phyloP scores from a whole-genome alignment of 2,113 vertebrate genomes.

The Odontesthes bonariensis region DNA sequence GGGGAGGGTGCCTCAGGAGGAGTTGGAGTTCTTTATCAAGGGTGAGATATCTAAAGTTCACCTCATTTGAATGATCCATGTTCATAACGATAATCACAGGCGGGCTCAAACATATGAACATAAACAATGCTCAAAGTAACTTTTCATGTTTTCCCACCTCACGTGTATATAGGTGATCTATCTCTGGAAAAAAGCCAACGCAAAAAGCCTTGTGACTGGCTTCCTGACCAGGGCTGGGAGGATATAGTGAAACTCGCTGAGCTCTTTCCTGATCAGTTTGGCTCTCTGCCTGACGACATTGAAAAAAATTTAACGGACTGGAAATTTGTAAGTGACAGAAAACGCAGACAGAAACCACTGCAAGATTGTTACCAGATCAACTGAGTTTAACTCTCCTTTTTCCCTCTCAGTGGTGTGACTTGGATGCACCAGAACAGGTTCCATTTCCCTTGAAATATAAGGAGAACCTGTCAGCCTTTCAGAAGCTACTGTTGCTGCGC shows the following conservation, averaged over 20 bases:
- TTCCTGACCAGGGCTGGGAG: constrained; percentile 95
- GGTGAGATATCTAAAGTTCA: constrained; percentile 77
- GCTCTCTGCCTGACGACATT: constrained; percentile 87
- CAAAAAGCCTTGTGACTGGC: constrained; percentile 88
- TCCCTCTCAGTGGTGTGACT: constrained; percentile 88
- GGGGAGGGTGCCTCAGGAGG: constrained; percentile 88
- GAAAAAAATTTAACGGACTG: constrained; percentile 83
- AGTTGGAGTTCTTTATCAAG: constrained; percentile 97
- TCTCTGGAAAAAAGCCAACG: constrained; percentile 91
- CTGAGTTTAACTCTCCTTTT: neutral
- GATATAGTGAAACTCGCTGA: constrained; percentile 89
- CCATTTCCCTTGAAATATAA: constrained; percentile 86
- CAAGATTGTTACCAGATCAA: neutral
- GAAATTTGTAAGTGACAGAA: constrained; percentile 85
- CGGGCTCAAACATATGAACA: neutral
- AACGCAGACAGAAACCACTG: neutral
- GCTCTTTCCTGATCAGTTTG: constrained; percentile 86
- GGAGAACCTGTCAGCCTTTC: constrained; percentile 85
- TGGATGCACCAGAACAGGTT: constrained; percentile 88
- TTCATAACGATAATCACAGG: neutral
- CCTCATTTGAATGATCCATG: neutral
- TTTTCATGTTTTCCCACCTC: constrained; percentile 3
- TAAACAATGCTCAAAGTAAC: neutral
- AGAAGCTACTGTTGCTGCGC: constrained; percentile 91
- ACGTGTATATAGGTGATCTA: constrained; percentile 86